Conservation (phyloP, 2,113 vertebrate species). For the Cygnus atratus region DNA sequence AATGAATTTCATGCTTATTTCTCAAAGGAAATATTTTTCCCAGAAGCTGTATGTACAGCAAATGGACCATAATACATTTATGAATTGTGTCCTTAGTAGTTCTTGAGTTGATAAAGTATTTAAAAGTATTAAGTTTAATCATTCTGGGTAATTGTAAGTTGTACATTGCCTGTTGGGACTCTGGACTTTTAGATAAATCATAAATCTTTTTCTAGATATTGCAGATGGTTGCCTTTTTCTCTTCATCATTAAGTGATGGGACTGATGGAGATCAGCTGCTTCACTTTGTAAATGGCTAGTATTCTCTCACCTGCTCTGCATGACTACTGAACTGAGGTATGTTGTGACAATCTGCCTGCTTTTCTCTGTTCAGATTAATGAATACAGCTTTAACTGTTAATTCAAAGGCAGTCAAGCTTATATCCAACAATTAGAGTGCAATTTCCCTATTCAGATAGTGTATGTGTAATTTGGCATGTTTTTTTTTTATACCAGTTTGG, state of each 20-base stretch:
- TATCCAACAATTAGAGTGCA: constrained; percentile 78
- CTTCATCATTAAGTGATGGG: constrained; percentile 8
- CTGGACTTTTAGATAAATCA: constrained; percentile 29
- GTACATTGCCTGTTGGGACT: neutral
- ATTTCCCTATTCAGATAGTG: constrained; percentile 64
- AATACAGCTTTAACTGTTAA: constrained; percentile 79
- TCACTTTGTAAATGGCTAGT: constrained; percentile 41
- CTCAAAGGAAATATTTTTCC: neutral
- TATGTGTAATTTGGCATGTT: constrained; percentile 6
- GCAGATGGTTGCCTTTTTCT: constrained; percentile 32
- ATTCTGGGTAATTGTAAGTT: constrained; percentile 41
- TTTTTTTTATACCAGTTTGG: constrained; percentile 13
- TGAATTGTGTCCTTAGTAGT: constrained; percentile 22
- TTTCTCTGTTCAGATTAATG: constrained; percentile 78
- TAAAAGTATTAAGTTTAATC: constrained; percentile 65
- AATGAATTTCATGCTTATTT: constrained; percentile 29
- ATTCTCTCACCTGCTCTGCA: constrained; percentile 68
- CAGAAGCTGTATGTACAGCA: neutral
- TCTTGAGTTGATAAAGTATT: constrained; percentile 43
- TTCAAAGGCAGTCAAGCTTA: constrained; percentile 81
- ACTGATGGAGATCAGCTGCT: constrained; percentile 53
- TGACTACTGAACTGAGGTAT: constrained; percentile 75
- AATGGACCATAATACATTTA: constrained; percentile 65
- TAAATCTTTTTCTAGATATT: constrained; percentile 1
- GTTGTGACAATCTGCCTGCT: constrained; percentile 78